Evolutionary conservation across 2,797 vertebrate species (phyloP), one percentile per base, ranked within the genome.

Genomic region (Leptodactylus fallax): DNA sequence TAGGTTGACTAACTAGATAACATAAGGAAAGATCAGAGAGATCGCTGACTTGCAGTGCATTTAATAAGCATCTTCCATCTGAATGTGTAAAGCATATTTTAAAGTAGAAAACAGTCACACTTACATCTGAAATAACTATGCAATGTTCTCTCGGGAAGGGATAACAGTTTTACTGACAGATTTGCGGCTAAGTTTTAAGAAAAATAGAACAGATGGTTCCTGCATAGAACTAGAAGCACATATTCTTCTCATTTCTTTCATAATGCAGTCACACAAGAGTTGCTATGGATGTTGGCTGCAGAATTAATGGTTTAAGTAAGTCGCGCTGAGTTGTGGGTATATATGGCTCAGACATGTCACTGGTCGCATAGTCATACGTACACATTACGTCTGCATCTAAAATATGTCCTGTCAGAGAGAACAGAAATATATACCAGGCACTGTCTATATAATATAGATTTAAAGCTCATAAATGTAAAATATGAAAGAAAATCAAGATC

Each of bases 91-190:
- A 79, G 84, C 60, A 79, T 84, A 74, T 85, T 79, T 85, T 65
- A 79, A 85, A 85, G 84, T 67, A 79, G 76, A 79, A 85, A 85
- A 79, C 76, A 85, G 71, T 85, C 84, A 65, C 76, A 78, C 84
- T 85, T 78, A 82, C 61, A 67, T 83, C 53, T 87, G 61, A 60
- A 88, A 84, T 88, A 85, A 88, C 82, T 88, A 53, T 72, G 56
- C 77, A 72, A 85, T 85, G 67, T 74, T 88, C 87, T 88, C 83
- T 60, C 56, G 65, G 81, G 77, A 88, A 85, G 25, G 81, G 80
- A 88, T 85, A 85, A 85, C 87, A 80, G 87, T 88, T 88, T 85
- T 88, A 78, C 87, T 85, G 83, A 88, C 87, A 88, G 87, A 88
- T 88, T 88, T 88, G 53, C 72, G 77, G 67, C 87, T 80, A 65